These are phyloP conservation scores for Drosophila mayaguana DNA, from an alignment of 2,888 invertebrate species.

Conservation along the genomic window DNA sequence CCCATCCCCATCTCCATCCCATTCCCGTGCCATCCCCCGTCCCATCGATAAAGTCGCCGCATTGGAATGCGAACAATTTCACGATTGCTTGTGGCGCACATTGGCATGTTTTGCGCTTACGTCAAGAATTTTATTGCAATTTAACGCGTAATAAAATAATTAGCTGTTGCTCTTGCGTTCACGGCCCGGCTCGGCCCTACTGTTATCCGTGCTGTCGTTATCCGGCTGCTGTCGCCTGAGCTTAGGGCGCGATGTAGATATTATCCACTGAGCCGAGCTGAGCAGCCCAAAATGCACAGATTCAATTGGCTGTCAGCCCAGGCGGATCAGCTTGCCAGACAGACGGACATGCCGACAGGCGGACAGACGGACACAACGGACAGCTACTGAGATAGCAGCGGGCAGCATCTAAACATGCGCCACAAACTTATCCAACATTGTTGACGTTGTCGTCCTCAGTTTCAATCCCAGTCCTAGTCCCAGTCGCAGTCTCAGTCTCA, in stretches of 20 bases:
- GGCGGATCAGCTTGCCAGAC: slow-evolving; percentile 32
- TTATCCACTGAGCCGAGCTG: slow-evolving; percentile 16
- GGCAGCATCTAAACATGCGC: slow-evolving; percentile 67
- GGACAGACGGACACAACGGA: slow-evolving; percentile 23
- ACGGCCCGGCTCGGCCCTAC: not conserved
- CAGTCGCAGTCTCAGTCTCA: slow-evolving; percentile 1
- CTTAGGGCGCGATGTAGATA: slow-evolving; percentile 13
- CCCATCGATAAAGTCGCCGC: slow-evolving; percentile 71
- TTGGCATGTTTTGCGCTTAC: slow-evolving; percentile 77
- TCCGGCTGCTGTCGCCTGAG: slow-evolving; percentile 24
- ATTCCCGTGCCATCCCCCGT: not conserved
- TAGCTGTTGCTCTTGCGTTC: slow-evolving; percentile 58
- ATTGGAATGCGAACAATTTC: slow-evolving; percentile 78
- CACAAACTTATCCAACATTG: slow-evolving; percentile 76
- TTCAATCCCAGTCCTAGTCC: slow-evolving; percentile 8
- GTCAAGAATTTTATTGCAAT: slow-evolving; percentile 78
- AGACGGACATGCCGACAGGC: slow-evolving; percentile 20
- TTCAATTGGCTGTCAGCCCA: slow-evolving; percentile 35
- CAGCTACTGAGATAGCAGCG: slow-evolving; percentile 42
- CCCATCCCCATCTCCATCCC: too few relatives aligned
- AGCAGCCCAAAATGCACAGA: slow-evolving; percentile 27
- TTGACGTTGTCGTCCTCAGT: slow-evolving; percentile 70
- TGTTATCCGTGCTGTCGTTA: not conserved
- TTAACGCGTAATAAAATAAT: slow-evolving; percentile 81
- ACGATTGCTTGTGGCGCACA: slow-evolving; percentile 81